Base-by-base conservation (phyloP, 2,113 vertebrate species). In the Salvelinus fontinalis region DNA sequence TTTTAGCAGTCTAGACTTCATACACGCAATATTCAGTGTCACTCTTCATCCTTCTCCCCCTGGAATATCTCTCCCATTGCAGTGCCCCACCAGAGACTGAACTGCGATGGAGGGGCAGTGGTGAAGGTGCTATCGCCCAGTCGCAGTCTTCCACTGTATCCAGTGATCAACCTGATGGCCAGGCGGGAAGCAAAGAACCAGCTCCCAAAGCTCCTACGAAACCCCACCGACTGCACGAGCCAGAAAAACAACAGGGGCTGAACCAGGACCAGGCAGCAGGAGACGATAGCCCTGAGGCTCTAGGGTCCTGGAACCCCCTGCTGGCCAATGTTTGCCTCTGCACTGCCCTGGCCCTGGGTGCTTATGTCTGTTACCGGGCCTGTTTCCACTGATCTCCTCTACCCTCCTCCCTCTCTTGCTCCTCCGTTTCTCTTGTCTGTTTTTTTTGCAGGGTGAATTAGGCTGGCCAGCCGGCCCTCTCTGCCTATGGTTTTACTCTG, bases 301-400 rank as follows among this genome's bases (percentile, higher is more conserved):
- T 89, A 71, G 88, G 89, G 8, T 89, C 89, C 0, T 97, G 97
- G 96, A 95, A 94, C 80, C 95, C 97, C 49, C 91, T 96, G 51
- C 85, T 98, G 51, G 87, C 95, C 91, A 96, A 95, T 8, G 81
- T 97, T 78, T 99, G 96, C 87, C 80, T 99, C 92, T 95, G 94
- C 93, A 95, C 97, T 0, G 93, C 93, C 49, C 91, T 99, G 71
- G 95, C 94, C 0, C 93, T 97, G 1, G 93, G 96, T 60, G 96
- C 96, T 22, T 99, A 97, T 64, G 92, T 95, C 86, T 98, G 95
- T 86, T 99, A 98, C 92, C 92, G 96, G 93, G 93, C 93, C 71
- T 98, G 90, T 87, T 97, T 96, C 86, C 98, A 98, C 69, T 93
- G 86, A 90, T 83, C n/a, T 22, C 67, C 11, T 66, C 59, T 22